Percentiles rank a stretch among this genome's conserved stretches.
Conservation (phyloP, 2,888 invertebrate genomes). For the Cephus pygmeus region DNA sequence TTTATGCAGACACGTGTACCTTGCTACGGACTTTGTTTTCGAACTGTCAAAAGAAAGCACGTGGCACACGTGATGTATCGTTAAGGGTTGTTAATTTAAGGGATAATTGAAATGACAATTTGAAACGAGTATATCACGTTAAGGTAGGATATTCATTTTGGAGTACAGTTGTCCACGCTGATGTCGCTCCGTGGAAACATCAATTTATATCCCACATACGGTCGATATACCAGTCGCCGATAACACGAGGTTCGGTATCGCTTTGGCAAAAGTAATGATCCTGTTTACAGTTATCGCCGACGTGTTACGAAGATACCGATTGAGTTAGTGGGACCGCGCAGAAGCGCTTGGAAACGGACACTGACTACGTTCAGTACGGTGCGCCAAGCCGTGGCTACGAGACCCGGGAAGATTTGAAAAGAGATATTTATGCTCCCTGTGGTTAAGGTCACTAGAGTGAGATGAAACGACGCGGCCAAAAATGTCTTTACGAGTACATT, state of each 20-base stretch:
- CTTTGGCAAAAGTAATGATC: slow-evolving; percentile 50
- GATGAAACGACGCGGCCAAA: background rate
- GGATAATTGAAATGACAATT: background rate
- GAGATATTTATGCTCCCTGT: background rate
- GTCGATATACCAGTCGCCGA: slow-evolving; percentile 38
- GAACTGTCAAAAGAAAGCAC: too few relatives aligned
- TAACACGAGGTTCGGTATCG: slow-evolving; percentile 42
- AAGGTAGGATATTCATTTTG: background rate
- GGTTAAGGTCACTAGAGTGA: background rate
- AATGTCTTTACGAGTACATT: background rate
- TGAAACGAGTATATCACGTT: background rate
- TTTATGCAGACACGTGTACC: too few relatives aligned
- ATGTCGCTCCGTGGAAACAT: background rate
- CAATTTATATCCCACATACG: slow-evolving; percentile 43
- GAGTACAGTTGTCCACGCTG: background rate
- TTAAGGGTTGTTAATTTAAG: too few relatives aligned
- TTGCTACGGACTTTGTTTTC: too few relatives aligned
- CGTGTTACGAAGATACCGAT: slow-evolving; percentile 47
- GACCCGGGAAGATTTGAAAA: slow-evolving; percentile 1
- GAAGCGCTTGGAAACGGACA: slow-evolving; percentile 27
- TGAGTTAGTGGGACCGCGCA: slow-evolving; percentile 47
- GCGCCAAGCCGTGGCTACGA: slow-evolving; percentile 13
- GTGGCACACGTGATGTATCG: too few relatives aligned
- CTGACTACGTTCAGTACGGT: slow-evolving; percentile 24
- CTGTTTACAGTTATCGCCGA: slow-evolving; percentile 51